Conservation (phyloP, 2,113 vertebrate species). For the Macaca mulatta region DNA sequence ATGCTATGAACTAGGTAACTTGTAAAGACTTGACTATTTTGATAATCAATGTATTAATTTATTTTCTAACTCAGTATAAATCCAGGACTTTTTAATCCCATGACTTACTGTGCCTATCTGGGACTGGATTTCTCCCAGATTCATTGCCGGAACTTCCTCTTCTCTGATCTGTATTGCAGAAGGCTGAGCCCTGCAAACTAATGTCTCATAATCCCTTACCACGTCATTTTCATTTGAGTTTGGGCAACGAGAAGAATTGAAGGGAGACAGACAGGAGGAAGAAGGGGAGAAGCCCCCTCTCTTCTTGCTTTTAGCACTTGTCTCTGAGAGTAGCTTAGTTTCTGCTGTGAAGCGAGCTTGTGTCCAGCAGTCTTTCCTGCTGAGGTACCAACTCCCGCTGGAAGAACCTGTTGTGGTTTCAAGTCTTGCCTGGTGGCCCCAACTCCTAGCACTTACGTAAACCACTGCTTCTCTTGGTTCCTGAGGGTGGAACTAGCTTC, state of each 20-base stretch:
- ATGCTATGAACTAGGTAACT: background rate
- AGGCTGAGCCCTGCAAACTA: too few species aligned
- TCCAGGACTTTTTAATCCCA: background rate
- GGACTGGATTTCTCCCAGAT: background rate
- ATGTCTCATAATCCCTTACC: background rate
- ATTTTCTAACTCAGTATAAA: background rate
- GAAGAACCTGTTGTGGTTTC: background rate
- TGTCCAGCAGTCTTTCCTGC: too few species aligned
- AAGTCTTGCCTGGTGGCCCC: background rate
- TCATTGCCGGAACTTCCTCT: accelerated
- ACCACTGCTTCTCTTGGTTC: background rate
- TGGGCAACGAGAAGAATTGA: background rate
- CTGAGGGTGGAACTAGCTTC: background rate
- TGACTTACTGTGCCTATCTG: background rate
- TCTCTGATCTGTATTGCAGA: background rate
- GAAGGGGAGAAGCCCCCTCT: background rate
- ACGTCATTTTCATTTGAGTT: background rate
- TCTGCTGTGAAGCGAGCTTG: background rate
- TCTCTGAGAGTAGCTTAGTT: background rate
- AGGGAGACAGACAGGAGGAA: background rate
- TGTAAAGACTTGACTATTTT: background rate
- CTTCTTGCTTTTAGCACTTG: too few species aligned
- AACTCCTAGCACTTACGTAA: background rate
- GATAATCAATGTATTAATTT: background rate
- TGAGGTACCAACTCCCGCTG: too few species aligned